Evolutionary conservation across 2,888 invertebrate species (phyloP).

Genomic region (Gari tellinella): DNA sequence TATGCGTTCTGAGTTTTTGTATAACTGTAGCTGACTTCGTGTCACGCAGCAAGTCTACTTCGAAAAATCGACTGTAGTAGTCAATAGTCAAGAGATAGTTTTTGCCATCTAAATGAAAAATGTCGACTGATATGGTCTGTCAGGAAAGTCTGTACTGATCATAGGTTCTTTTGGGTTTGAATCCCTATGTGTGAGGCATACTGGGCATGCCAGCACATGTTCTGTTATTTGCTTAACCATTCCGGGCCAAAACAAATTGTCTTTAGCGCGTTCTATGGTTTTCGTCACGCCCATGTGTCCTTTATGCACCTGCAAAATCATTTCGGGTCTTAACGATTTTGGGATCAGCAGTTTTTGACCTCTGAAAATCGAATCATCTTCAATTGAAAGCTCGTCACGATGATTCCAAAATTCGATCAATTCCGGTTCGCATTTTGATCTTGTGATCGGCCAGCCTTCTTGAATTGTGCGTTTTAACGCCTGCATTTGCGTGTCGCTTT

Average conservation of each 20-base stretch:
- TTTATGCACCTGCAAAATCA: conserved; percentile 24
- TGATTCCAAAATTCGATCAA: conserved; percentile 42
- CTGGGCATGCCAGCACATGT: conserved; percentile 43
- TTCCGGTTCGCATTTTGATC: conserved; percentile 11
- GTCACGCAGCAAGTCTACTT: conserved; percentile 36
- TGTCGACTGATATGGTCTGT: conserved; percentile 53
- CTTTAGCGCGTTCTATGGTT: conserved; percentile 21
- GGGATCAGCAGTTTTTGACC: conserved; percentile 47
- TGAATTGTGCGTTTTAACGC: conserved; percentile 26
- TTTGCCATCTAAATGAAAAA: too few species aligned
- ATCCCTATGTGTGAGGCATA: too few species aligned
- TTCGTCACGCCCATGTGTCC: conserved; percentile 29
- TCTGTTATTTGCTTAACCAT: conserved; percentile 52
- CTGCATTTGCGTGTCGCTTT: too few species aligned
- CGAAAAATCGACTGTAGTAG: too few species aligned
- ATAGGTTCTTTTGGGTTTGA: too few species aligned
- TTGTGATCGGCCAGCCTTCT: conserved; percentile 23
- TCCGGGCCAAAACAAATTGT: conserved; percentile 54
- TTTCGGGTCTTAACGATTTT: conserved; percentile 17
- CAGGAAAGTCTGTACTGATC: conserved; percentile 39
- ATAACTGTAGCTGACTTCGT: conserved; percentile 37
- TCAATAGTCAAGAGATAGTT: too few species aligned
- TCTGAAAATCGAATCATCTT: conserved; percentile 40
- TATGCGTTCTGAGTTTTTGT: conserved; percentile 36
- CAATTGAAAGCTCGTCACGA: conserved; percentile 32